Percentiles rank a stretch among this genome's conserved stretches.
Conservation (phyloP, 1,140 invertebrate species). For the Acyrthosiphon pisum region DNA sequence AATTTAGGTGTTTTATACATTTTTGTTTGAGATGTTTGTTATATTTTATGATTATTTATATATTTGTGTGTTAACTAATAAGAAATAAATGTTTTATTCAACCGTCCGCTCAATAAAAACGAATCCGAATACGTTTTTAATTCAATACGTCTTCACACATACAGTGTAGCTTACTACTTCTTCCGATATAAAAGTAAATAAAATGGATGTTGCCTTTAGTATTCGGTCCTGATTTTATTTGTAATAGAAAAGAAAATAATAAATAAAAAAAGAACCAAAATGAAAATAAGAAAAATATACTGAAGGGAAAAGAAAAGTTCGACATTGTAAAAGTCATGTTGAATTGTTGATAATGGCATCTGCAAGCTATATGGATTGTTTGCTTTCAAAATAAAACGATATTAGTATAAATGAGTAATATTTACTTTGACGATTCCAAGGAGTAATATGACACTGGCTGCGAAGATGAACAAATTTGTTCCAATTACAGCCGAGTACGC, state of each 20-base stretch:
- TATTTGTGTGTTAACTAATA: background rate
- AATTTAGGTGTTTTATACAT: background rate
- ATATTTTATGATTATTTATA: background rate
- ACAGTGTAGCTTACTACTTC: background rate
- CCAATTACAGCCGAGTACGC: constrained; percentile 77
- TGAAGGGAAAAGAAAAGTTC: constrained; percentile 18
- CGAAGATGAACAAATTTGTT: constrained; percentile 75
- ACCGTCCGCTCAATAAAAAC: background rate
- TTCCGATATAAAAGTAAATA: background rate
- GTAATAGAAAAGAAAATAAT: constrained; percentile 42
- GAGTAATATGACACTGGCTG: constrained; percentile 72
- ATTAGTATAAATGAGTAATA: constrained; percentile 33
- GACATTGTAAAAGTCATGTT: constrained; percentile 36
- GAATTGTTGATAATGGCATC: constrained; percentile 1
- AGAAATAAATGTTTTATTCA: background rate
- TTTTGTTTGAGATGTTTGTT: background rate
- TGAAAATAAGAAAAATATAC: background rate
- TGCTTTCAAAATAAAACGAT: background rate
- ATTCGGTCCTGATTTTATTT: constrained; percentile 12
- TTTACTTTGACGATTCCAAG: constrained; percentile 76
- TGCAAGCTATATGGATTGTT: constrained; percentile 23
- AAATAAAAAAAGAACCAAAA: constrained; percentile 10
- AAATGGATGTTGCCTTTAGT: constrained; percentile 1
- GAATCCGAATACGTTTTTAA: background rate
- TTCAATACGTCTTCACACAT: background rate